Conservation (phyloP, 2,888 invertebrate species). For the Chloroclystis v-ata region DNA sequence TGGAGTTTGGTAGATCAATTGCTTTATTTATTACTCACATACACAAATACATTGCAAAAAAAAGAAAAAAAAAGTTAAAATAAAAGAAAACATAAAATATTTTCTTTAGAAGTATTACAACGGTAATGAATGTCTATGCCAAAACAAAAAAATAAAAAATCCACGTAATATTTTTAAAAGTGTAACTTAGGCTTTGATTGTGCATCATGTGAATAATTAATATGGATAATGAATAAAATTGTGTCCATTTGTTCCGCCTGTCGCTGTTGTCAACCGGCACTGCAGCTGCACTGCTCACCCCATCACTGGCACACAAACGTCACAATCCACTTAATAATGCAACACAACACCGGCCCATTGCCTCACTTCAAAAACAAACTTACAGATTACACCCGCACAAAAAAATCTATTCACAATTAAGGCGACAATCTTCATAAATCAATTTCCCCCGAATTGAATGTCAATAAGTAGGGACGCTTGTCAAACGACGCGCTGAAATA, state of each 20-base stretch:
- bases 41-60: too few relatives aligned
- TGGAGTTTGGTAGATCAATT: too few relatives aligned
- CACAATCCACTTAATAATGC: slow-evolving; percentile 67
- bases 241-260: slow-evolving; percentile 66
- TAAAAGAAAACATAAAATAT: too few relatives aligned
- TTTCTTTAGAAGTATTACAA: too few relatives aligned
- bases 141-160: too few relatives aligned
- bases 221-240: slow-evolving; percentile 46
- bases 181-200: too few relatives aligned
- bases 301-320: slow-evolving; percentile 25
- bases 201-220: slow-evolving; percentile 30
- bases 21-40: too few relatives aligned
- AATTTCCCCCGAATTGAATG: slow-evolving; percentile 79
- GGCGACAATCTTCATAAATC: slow-evolving; percentile 78
- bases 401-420: slow-evolving; percentile 74
- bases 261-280: slow-evolving; percentile 50
- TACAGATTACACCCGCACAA: slow-evolving; percentile 27
- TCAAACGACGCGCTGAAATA: slow-evolving; percentile 77
- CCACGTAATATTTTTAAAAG: too few relatives aligned
- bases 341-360: slow-evolving; percentile 53
- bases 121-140: too few relatives aligned
- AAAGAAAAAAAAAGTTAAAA: too few relatives aligned
- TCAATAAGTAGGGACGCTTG: slow-evolving; percentile 77
- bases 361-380: slow-evolving; percentile 24
- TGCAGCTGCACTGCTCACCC: slow-evolving; percentile 59